Base-by-base conservation (phyloP, 2,797 vertebrate species). In the Sorex maritimensis region DNA sequence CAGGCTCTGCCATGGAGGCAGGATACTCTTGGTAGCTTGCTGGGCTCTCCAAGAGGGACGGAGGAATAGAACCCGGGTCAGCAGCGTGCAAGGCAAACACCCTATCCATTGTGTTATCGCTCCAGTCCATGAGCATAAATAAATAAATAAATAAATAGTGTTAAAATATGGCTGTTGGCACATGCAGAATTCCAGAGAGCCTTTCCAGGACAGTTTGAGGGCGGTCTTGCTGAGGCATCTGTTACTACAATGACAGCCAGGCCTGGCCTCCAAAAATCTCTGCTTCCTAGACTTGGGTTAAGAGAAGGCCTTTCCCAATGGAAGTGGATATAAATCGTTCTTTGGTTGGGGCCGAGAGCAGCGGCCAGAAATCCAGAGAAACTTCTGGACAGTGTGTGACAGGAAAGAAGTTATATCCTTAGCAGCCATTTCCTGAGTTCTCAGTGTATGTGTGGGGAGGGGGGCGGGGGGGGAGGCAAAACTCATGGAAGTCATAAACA, bases 141-240 rank as follows among this genome's bases (percentile, higher is more conserved):
- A 44, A 44, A 44, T 44, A 44, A 44, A 85, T 58, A 71, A 44
- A 77, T n/a, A 30, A 52, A 58, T 28, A 23, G 34, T 44, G 19
- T 68, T 28, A 92, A 63, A 93, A 90, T 85, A 89, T 58, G 86
- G 78, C 34, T 72, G 12, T 30, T 95, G 94, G 84, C 81, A 89
- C 2, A 0, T 28, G 30, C 12, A 23, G 61, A 89, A 85, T 91
- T 87, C 75, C 63, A 78, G 86, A 96, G 90, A 93, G 77, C 72
- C 68, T 34, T 82, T 95, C 86, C 89, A 96, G 89, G 88, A 73
- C 19, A 82, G 92, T 93, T 86, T 91, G 92, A 89, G 88, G 89
- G 74, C 3, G n/a, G 75, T 69, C 89, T 85, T 86, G 46, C 84
- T 90, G 84, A 75, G 91, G 90, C 74, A 92, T 95, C 93, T 95